Percentiles rank a stretch among this genome's conserved stretches.
Evolutionary conservation across 2,888 invertebrate species (phyloP).

Genomic region (Sarcophaga caerulescens): DNA sequence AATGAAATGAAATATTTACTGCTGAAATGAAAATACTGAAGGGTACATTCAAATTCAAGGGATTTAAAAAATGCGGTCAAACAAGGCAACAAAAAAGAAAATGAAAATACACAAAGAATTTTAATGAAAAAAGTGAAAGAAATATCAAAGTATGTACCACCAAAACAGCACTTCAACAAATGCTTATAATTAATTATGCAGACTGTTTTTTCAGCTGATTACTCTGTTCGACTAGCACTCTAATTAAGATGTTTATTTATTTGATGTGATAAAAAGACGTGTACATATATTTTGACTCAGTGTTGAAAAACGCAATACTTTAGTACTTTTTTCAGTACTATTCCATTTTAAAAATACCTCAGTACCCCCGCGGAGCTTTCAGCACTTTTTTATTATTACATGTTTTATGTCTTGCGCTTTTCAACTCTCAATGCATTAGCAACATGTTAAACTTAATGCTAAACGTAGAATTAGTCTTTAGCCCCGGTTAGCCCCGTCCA

Average conservation of each 20-base stretch:
- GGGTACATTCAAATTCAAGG: constrained; percentile 18
- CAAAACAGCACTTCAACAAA: constrained; percentile 17
- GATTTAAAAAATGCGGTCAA: background rate
- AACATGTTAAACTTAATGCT: no score
- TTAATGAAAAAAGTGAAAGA: background rate
- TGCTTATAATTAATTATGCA: constrained; percentile 54
- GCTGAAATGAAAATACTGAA: constrained; percentile 2
- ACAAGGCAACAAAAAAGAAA: background rate
- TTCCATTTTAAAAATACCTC: no score
- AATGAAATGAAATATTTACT: constrained; percentile 40
- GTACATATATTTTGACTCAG: constrained; percentile 18
- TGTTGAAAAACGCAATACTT: no score
- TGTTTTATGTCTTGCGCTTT: no score
- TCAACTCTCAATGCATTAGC: no score
- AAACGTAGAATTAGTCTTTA: no score
- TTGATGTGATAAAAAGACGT: constrained; percentile 1
- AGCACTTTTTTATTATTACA: no score
- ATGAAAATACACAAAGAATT: constrained; percentile 1
- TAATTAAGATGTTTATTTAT: constrained; percentile 50
- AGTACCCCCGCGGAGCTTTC: no score
- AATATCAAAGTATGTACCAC: background rate
- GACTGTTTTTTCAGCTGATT: constrained; percentile 1
- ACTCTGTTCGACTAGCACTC: constrained; percentile 8
- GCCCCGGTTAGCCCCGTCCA: no score
- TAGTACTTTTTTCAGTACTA: no score